Conservation (phyloP, 1,140 invertebrate species). For the Arion vulgaris region DNA sequence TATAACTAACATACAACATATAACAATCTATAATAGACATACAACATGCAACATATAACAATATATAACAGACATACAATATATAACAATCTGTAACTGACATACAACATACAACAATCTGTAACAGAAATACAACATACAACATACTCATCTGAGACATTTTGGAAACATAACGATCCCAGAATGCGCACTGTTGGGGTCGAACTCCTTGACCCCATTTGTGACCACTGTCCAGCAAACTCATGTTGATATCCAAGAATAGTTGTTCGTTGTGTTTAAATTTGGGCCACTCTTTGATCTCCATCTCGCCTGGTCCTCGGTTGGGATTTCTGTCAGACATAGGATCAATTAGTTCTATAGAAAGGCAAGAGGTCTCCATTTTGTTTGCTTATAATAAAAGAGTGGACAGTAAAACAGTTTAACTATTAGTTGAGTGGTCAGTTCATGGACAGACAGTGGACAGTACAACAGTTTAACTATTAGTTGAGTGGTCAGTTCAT, state of each 20-base stretch:
- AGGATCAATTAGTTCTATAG: constrained; percentile 58
- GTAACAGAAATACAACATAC: background rate
- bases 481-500: too few species aligned
- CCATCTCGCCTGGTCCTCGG: constrained; percentile 71
- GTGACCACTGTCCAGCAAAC: constrained; percentile 75
- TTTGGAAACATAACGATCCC: constrained; percentile 94
- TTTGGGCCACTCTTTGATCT: constrained; percentile 84
- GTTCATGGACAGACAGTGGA: too few species aligned
- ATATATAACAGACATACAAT: too few species aligned
- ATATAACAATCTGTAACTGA: too few species aligned
- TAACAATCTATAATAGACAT: too few species aligned
- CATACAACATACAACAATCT: too few species aligned
- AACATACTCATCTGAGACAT: constrained; percentile 77
- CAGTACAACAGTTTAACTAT: too few species aligned
- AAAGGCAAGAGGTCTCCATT: background rate
- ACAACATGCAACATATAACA: background rate
- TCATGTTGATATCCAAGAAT: constrained; percentile 87
- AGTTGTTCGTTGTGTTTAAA: constrained; percentile 87
- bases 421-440: too few species aligned
- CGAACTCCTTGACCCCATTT: constrained; percentile 84
- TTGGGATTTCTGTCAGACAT: constrained; percentile 82
- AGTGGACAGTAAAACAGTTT: background rate
- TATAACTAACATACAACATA: too few species aligned
- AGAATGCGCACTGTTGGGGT: constrained; percentile 94
- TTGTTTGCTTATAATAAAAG: background rate